These are phyloP conservation scores for Ophiodon elongatus DNA, from an alignment of 2,113 vertebrate genomes.

Conservation along the genomic window DNA sequence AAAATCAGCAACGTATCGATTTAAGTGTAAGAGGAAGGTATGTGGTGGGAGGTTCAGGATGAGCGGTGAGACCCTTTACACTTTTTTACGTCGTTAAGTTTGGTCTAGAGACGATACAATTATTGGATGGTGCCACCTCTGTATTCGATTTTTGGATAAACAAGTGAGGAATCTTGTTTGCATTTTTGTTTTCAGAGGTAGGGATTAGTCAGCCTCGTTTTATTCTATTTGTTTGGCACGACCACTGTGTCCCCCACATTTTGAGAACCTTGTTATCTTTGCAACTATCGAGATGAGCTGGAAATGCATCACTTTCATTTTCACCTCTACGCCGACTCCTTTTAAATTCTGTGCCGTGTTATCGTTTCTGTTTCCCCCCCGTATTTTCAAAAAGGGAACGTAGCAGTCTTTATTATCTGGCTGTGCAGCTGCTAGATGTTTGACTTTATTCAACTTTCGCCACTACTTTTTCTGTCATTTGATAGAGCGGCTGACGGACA, in stretches of 20 bases:
- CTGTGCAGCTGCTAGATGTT: not conserved
- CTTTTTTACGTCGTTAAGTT: no score
- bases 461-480: not conserved
- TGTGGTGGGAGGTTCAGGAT: no score
- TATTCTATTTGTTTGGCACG: not conserved
- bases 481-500: no score
- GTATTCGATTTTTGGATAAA: not conserved
- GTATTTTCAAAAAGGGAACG: not conserved
- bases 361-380: not conserved
- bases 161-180: no score
- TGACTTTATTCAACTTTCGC: not conserved
- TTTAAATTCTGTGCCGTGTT: not conserved
- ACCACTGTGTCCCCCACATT: not conserved
- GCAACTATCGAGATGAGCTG: not conserved
- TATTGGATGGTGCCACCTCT: no score
- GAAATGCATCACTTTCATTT: not conserved
- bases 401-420: not conserved
- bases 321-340: not conserved
- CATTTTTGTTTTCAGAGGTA: not conserved
- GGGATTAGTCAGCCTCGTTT: not conserved
- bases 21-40: no score
- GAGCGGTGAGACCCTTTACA: no score
- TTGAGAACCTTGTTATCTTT: not conserved
- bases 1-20: no score
- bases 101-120: no score